Evolutionary conservation across 2,888 invertebrate species (phyloP).

Genomic region (Spisula subtruncata): DNA sequence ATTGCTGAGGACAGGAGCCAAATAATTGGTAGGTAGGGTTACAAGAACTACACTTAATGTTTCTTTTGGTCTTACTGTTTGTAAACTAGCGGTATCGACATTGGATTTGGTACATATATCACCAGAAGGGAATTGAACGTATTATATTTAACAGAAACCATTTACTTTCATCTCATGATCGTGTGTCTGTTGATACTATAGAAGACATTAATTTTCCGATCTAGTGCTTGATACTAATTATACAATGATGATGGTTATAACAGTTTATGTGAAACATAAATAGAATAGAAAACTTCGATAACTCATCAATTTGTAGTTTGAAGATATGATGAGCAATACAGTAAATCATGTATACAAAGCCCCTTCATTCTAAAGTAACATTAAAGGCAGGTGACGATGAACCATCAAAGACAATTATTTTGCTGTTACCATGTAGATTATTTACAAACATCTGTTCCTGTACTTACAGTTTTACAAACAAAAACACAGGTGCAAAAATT

Average conservation of each 20-base stretch:
- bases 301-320: neutral
- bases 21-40: no score
- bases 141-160: conserved; percentile 14
- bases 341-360: no score
- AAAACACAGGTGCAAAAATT: no score
- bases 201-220: neutral
- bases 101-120: neutral
- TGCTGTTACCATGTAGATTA: no score
- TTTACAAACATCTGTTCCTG: no score
- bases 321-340: neutral
- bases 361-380: no score
- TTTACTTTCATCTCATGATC: neutral
- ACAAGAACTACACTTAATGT: no score
- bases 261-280: neutral
- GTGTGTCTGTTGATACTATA: neutral
- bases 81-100: neutral
- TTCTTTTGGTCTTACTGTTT: neutral
- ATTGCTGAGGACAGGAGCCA: neutral
- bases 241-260: neutral
- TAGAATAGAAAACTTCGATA: neutral
- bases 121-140: conserved; percentile 19
- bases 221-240: neutral
- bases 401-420: no score
- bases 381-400: no score
- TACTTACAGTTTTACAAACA: no score